These are phyloP conservation scores for Scatophagus argus DNA, from an alignment of 2,113 vertebrate species.

Conservation along the genomic window DNA sequence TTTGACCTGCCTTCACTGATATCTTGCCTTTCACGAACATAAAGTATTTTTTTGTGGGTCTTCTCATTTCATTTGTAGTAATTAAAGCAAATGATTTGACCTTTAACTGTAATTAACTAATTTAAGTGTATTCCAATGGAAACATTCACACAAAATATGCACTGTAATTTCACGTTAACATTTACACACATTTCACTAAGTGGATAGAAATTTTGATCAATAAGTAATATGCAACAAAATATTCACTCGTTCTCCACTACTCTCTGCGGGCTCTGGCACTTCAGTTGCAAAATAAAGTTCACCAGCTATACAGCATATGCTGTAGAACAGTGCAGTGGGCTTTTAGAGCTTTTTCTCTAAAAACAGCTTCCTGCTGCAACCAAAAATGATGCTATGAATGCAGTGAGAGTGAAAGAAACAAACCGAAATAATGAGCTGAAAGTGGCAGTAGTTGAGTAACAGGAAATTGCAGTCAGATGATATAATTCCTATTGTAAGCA, in stretches of 20 bases:
- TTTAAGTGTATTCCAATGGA: not conserved
- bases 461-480: not conserved
- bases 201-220: too few species aligned
- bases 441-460: not conserved
- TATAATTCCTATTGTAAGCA: not conserved
- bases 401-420: not conserved
- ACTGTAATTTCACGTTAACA: too few species aligned
- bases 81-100: not conserved
- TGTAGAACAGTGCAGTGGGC: too few species aligned
- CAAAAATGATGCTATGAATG: not conserved
- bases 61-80: not conserved
- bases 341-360: not conserved
- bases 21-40: constrained; percentile 21
- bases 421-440: not conserved
- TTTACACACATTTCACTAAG: too few species aligned
- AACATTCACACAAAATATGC: not conserved
- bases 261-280: not conserved
- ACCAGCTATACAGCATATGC: too few species aligned
- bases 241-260: not conserved
- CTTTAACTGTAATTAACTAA: not conserved
- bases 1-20: constrained; percentile 33
- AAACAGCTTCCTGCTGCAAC: not conserved
- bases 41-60: not conserved
- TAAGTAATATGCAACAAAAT: too few species aligned
- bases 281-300: not conserved